Base-by-base conservation (phyloP, 2,797 vertebrate species). In the Scarus forsteni region DNA sequence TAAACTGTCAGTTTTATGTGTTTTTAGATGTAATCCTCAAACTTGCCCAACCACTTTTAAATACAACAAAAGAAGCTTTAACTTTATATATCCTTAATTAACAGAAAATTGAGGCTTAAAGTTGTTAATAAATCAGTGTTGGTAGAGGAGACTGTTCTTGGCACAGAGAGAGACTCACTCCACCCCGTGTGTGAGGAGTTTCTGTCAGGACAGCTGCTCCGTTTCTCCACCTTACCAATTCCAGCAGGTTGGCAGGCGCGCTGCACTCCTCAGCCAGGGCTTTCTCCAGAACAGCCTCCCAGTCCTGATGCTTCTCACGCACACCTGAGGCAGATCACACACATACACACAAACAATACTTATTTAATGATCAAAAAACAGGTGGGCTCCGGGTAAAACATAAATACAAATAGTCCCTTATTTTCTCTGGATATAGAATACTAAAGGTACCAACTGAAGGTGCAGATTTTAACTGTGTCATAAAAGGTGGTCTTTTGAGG, bases 161-260 rank as follows among this genome's bases (percentile, higher is more conserved):
- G 72, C 45, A 66, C 39, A 67, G 3, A 58, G 15, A 78, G 34
- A 61, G 13, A 50, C 34, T 0, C 6, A 11, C 66, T 42, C 58
- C 65, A 38, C 46, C 56, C 53, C n/a, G 48, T 12, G 18, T 55
- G 57, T 75, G 73, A 83, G 49, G 56, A 39, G 59, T 61, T 64
- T 74, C 51, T 60, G 35, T 43, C 58, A 60, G 42, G 63, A 66
- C 77, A 85, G 77, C 78, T 66, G 83, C 72, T 75, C 45, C 0
- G 15, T 60, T 77, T 11, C 59, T 16, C 42, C 14, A 67, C 13
- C 96, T 95, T 85, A 99, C 98, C 93, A 97, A 93, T 84, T 99
- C 98, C 92, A 99, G 95, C 84, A 99, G 92, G 69, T 92, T 95
- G 76, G 96, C 94, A 75, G 98, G 97, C 48, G 94, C 97, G 73